Base-by-base conservation (phyloP, 2,113 vertebrate species). In the Megaleporinus macrocephalus region DNA sequence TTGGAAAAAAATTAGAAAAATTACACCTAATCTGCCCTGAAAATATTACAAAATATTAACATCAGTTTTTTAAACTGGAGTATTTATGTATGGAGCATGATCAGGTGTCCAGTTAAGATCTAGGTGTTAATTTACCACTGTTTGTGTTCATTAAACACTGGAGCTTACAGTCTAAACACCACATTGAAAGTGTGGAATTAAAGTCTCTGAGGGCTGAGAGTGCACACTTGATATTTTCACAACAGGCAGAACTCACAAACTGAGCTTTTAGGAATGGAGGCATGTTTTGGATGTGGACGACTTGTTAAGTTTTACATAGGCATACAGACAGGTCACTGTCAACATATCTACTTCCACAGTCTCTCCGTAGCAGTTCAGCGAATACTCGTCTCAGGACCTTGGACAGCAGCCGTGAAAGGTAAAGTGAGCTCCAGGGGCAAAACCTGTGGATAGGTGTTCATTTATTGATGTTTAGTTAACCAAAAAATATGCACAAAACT, bases 401-500 rank as follows among this genome's bases (percentile, higher is more conserved):
- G 36, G 66, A n/a, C 20, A 69, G n/a, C 30, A 36, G 65, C 29
- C 29, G 36, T 9, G 36, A 68, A 9, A 33, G 36, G 29, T 33
- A 68, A 30, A 68, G n/a, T 36, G 30, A 36, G 65, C 29, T 68
- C 65, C 66, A 69, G 66, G 33, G n/a, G 18, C 66, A 69, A 20
- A 30, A 68, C 29, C 18, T 36, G 27, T 36, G 16, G 65, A 18
- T 36, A 18, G 65, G 5, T 69, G 66, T 22, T 69, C 18, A 41
- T n/a, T 36, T 41, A 7, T 33, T 69, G 66, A 69, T 22, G 33
- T 33, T 41, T 36, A n/a, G 13, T n/a, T 41, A 69, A 20, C 63
- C 10, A 16, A 69, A 18, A 69, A 13, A 36, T 20, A 33, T n/a
- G n/a, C 18, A 44, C 10, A 18, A 18, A 22, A 33, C 29, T 68